Conservation (phyloP, 2,797 vertebrate genomes). For the Triplophysa bombifrons region DNA sequence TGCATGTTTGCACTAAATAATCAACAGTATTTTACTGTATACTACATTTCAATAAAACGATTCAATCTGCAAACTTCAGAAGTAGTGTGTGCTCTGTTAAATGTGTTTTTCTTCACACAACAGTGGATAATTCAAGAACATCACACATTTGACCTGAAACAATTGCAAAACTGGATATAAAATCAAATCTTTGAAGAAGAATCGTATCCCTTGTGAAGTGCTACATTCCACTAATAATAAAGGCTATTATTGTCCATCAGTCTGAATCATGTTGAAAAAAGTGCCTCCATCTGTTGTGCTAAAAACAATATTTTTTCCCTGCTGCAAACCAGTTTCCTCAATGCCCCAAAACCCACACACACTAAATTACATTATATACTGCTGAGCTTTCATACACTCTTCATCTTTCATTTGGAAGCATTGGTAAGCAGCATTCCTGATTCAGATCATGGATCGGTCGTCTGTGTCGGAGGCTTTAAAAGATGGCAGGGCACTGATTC, state of each 20-base stretch:
- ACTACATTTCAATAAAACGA: conserved; percentile 13
- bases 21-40: conserved; percentile 1
- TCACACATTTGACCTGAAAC: conserved; percentile 14
- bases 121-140: background rate
- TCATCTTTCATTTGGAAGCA: conserved; percentile 19
- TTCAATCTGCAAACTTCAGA: conserved; percentile 9
- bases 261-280: conserved; percentile 28
- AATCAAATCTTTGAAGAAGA: conserved; percentile 1
- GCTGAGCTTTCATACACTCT: conserved; percentile 20
- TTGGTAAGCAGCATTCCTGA: conserved; percentile 4
- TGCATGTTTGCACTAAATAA: background rate
- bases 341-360: conserved; percentile 27
- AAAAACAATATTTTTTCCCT: background rate
- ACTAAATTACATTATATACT: conserved; percentile 28
- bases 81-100: background rate
- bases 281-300: conserved; percentile 32
- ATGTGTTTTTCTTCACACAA: background rate
- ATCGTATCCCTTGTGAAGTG: background rate
- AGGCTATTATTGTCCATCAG: conserved; percentile 4
- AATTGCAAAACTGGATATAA: background rate
- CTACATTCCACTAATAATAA: conserved; percentile 10
- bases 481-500: conserved; percentile 87
- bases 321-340: conserved; percentile 22
- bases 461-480: conserved; percentile 72
- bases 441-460: conserved; percentile 29